Percentiles rank a stretch among this genome's conserved stretches.
phyloP scores from a whole-genome alignment of 2,888 invertebrate genomes.

The Polyommatus iphigenia region DNA sequence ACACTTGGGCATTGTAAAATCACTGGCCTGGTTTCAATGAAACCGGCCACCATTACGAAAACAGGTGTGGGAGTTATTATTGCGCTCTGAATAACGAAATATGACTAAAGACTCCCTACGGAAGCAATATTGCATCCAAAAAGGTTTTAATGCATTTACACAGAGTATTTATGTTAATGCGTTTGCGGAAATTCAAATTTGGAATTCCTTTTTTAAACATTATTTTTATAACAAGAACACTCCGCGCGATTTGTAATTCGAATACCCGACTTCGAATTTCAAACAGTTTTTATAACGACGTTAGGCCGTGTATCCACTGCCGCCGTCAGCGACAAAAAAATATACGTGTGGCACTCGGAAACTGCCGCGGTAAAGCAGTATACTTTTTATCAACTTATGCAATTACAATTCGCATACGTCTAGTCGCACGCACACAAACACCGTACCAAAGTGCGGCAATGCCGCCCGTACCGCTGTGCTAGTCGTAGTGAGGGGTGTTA shows the following conservation, averaged over 20 bases:
- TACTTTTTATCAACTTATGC: too few relatives aligned
- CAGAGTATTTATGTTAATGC: conserved; percentile 43
- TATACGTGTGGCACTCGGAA: too few relatives aligned
- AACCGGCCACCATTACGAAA: too few relatives aligned
- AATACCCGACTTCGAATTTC: conserved; percentile 42
- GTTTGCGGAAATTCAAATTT: conserved; percentile 41
- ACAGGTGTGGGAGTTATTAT: background rate
- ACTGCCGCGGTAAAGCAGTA: too few relatives aligned
- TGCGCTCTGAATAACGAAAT: conserved; percentile 5
- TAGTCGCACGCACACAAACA: too few relatives aligned
- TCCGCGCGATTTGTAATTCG: conserved; percentile 44
- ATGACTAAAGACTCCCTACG: conserved; percentile 32
- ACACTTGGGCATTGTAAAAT: too few relatives aligned
- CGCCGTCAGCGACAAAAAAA: too few relatives aligned
- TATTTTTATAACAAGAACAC: conserved; percentile 43
- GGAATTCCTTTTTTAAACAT: conserved; percentile 41
- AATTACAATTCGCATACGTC: too few relatives aligned
- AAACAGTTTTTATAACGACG: conserved; percentile 40
- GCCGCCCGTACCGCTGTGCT: too few relatives aligned
- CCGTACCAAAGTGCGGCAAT: too few relatives aligned
- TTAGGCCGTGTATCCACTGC: background rate
- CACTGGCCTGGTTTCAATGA: too few relatives aligned
- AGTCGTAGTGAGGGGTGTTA: too few relatives aligned
- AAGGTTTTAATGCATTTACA: conserved; percentile 37
- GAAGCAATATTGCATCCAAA: conserved; percentile 36